Evolutionary conservation across 1,140 invertebrate species (phyloP), one percentile per base, ranked within the genome.

Genomic region (Meloidogyne floridensis): DNA sequence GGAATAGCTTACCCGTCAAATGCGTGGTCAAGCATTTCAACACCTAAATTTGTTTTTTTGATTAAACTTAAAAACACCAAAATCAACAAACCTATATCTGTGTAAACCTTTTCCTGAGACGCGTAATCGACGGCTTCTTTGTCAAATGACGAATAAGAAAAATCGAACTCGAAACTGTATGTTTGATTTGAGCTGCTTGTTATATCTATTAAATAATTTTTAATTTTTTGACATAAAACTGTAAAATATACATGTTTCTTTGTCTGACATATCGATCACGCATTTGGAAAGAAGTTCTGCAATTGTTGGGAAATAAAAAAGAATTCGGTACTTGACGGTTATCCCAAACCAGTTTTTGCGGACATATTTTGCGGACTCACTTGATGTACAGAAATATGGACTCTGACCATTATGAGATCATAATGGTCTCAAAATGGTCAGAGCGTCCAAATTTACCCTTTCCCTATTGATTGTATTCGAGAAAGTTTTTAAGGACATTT

Each of bases 11-110:
- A 92, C 92, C 13, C 92, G 91, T 87, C 93, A 93, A 85, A 93
- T 93, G 5, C 93, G 93, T 86, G 92, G 91, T 91, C 93, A 93
- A 8, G 93, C 93, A 90, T 93, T 93, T 71, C 92, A 90, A 15
- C 56, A 65, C 56, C 56, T 65, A 47, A 47, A 47, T 47, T 65
- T n/a, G 5, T n/a, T n/a, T 11, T 10, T 2, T 13, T 56, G 0
- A 13, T 65, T 65, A n/a, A 65, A 65, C 7, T 13, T 56, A 13
- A 56, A 56, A 56, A 13, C 15, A 56, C 5, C 10, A 93, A 83
- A 9, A 93, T 91, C 20, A 91, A 92, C 81, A 91, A 87, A 0
- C 93, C 93, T 7, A 93, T 88, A 84, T 93, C 92, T 77, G 92
- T 80, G 87, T 92, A 93, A 0, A 93, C 92, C 75, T 84, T 85